Percentiles rank a stretch among this genome's conserved stretches.
Conservation (phyloP, 1,140 invertebrate genomes). For the Heliconius himera region DNA sequence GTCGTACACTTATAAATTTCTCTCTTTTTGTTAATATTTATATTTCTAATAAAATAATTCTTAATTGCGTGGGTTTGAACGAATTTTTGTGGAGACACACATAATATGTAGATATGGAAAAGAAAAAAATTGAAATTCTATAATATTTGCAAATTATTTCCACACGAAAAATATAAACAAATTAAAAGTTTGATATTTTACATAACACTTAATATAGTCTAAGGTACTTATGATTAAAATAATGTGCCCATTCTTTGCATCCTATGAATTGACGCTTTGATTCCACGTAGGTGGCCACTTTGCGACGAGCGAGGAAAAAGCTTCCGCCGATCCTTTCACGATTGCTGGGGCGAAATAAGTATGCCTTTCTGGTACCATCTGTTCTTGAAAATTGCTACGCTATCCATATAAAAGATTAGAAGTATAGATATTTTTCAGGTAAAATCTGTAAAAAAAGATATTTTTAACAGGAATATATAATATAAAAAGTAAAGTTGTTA, state of each 20-base stretch:
- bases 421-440: neutral
- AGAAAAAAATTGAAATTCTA: too few species aligned
- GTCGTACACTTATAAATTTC: too few species aligned
- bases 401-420: slow-evolving; percentile 35
- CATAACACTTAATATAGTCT: neutral
- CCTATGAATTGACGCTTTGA: slow-evolving; percentile 54
- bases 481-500: neutral
- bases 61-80: too few species aligned
- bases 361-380: slow-evolving; percentile 49
- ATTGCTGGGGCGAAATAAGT: slow-evolving; percentile 63
- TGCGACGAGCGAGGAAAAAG: slow-evolving; percentile 62
- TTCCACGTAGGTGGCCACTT: slow-evolving; percentile 66
- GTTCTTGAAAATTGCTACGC: slow-evolving; percentile 45
- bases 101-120: too few species aligned
- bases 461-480: neutral
- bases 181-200: too few species aligned
- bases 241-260: slow-evolving; percentile 15
- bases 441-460: neutral
- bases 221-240: neutral
- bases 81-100: too few species aligned
- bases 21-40: too few species aligned
- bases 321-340: slow-evolving; percentile 66
- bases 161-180: too few species aligned
- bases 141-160: too few species aligned
- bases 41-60: too few species aligned